Base-by-base conservation (phyloP, 2,888 invertebrate genomes). In the Cephus sareptanus region DNA sequence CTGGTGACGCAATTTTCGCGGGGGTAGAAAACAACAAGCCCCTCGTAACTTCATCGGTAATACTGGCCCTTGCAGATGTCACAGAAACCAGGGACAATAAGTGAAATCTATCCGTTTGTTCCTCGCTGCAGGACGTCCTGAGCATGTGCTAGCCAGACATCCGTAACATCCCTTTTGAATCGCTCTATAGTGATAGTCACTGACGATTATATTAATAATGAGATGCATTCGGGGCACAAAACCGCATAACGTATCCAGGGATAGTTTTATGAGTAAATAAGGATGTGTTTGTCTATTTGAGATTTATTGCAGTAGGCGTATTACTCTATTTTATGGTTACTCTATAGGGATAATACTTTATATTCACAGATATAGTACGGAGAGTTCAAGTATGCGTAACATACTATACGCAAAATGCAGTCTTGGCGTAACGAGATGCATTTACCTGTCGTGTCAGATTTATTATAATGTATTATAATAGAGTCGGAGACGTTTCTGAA, bases 81-180 rank as follows among this genome's bases (percentile, higher is more conserved):
- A 86, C 82, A 80, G 37, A 73, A 11, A 71, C 74, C 75, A 37
- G 75, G 71, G 82, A 83, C 83, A 83, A 84, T 83, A 79, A 75
- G 70, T 83, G 87, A 86, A 84, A 87, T 87, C 81, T 82, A 84
- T 86, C 84, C 79, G 82, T 84, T 78, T 84, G 82, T 84, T 83
- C 73, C 77, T 79, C 88, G 37, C 88, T 31, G 79, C 83, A 82
- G 87, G 87, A 85, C 81, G 77, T 77, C 81, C 77, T 74, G 80
- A 69, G 79, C 83, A 79, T 80, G 80, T 81, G 82, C 76, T 74
- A 75, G 76, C 68, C 83, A 84, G 81, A 73, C 81, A 81, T 79
- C 73, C 74, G 34, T 35, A 69, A 71, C 73, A 76, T 75, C 78
- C 78, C 78, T 76, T 56, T 56, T 78, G 71, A 78, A 73, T 78